A percentile compares a stretch with the other conserved stretches of the same genome.
These are phyloP conservation scores for Bambusicola thoracicus DNA, from an alignment of 2,113 vertebrate species.

Conservation along the genomic window DNA sequence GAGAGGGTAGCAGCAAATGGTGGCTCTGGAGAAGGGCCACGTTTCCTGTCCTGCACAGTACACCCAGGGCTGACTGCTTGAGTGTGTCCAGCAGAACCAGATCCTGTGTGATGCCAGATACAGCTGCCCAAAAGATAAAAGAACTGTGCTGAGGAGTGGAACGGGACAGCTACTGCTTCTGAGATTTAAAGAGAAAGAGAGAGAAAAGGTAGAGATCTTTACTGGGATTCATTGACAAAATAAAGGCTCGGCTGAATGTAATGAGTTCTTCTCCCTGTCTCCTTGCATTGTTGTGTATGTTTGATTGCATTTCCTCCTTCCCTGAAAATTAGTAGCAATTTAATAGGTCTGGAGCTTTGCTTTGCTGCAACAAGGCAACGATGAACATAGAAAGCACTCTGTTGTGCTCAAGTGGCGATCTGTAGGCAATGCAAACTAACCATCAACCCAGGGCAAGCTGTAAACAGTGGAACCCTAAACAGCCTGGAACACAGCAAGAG, in stretches of 20 bases:
- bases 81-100: neutral
- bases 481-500: neutral
- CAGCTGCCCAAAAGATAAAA: neutral
- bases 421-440: slow-evolving; percentile 34
- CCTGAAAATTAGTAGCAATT: neutral
- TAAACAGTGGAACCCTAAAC: neutral
- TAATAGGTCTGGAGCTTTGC: neutral
- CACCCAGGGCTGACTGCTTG: neutral
- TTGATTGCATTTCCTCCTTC: neutral
- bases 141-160: neutral
- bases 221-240: neutral
- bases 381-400: neutral
- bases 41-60: neutral
- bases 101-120: fast-evolving
- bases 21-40: neutral
- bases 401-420: slow-evolving; percentile 54
- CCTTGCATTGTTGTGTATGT: neutral
- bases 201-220: neutral
- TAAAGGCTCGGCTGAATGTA: neutral
- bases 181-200: neutral
- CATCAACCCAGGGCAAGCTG: neutral
- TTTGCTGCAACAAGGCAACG: neutral
- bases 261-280: neutral
- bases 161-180: neutral
- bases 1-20: neutral